Conservation (phyloP, 2,113 vertebrate genomes). For the Candoia aspera region DNA sequence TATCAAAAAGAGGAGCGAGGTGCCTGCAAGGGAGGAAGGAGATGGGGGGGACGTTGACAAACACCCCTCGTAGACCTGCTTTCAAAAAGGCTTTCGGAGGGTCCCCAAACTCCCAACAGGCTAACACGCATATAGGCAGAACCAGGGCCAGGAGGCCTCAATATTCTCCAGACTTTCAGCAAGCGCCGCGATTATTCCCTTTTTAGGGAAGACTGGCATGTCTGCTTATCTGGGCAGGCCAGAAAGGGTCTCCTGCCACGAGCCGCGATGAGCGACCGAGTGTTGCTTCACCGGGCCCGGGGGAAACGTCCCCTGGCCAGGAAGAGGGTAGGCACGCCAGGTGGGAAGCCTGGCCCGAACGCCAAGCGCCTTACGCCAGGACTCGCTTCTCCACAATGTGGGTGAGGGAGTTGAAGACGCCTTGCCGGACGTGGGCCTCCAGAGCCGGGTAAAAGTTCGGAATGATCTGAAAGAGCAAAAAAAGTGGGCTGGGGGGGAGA, state of each 20-base stretch:
- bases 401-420: slow-evolving; percentile 94
- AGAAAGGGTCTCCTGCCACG: rapidly evolving
- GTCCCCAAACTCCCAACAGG: neutral
- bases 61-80: neutral
- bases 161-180: too few species aligned
- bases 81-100: neutral
- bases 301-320: neutral
- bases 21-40: slow-evolving; percentile 70
- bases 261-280: too few species aligned
- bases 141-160: neutral
- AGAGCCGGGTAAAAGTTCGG: slow-evolving; percentile 92
- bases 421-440: slow-evolving; percentile 91
- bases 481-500: rapidly evolving
- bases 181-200: too few species aligned
- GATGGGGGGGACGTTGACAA: neutral
- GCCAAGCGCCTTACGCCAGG: slow-evolving; percentile 84
- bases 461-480: slow-evolving; percentile 83
- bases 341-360: too few species aligned
- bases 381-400: slow-evolving; percentile 99
- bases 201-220: neutral
- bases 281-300: rapidly evolving
- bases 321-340: rapidly evolving
- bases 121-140: neutral
- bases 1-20: slow-evolving; percentile 93
- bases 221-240: neutral